Base-by-base conservation (phyloP, 1,140 invertebrate species). In the Pogonomyrmex barbatus region DNA sequence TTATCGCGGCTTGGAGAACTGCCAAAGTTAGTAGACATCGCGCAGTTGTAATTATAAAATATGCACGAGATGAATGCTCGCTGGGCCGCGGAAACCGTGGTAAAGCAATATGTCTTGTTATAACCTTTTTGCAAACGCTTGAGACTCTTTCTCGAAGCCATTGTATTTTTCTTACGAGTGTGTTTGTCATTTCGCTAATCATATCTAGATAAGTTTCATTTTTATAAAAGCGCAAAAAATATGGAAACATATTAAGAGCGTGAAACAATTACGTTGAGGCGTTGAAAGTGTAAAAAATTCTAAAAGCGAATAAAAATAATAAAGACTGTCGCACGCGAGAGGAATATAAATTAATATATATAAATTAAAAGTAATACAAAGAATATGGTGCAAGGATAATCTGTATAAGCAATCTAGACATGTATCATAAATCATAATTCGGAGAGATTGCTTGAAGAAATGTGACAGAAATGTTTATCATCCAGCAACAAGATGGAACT, bases 11-110 rank as follows among this genome's bases (percentile, higher is more conserved):
- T 75, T 83, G 79, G 79, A 83, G 52, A 50, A 83, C 79, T 83
- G 79, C 79, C 79, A 83, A 83, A 83, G 79, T 83, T 83, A 58
- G 54, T 83, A 58, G 68, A 83, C 70, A 83, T 83, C 79, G 79
- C 79, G 30, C 54, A 83, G 79, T 83, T 83, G 79, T 73, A 83
- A 83, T 83, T 83, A 83, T 83, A 83, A 83, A 83, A 83, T 83
- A 83, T 83, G 68, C 68, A 75, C 68, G 54, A 83, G 68, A 75
- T 50, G 58, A 83, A 83, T 83, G 79, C 58, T 75, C 54, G 79
- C 42, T 54, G 56, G 47, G 52, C 68, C 68, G 68, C 56, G 68
- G 79, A 60, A 73, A 60, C 56, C 52, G 54, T 75, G 75, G 79
- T 60, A 60, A 73, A 75, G 54, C 79, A 60, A 83, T 83, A 60